These are phyloP conservation scores for Osmerus mordax DNA, from an alignment of 2,113 vertebrate species.

Conservation along the genomic window DNA sequence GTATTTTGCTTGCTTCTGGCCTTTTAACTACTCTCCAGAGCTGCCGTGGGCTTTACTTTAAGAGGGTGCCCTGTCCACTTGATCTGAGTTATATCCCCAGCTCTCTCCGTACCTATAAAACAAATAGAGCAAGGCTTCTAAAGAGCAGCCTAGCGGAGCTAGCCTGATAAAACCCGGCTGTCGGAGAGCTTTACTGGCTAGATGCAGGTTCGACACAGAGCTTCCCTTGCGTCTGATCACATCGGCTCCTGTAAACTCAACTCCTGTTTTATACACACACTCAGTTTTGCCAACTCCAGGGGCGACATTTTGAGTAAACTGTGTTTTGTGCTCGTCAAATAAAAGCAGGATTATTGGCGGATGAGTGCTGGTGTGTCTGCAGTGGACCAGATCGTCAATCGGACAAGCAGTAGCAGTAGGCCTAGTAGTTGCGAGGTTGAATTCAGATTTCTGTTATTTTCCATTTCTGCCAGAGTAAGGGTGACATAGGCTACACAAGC, in stretches of 20 bases:
- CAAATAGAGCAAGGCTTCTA: not conserved
- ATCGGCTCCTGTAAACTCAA: not conserved
- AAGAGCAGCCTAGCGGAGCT: not conserved
- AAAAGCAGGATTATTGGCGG: not conserved
- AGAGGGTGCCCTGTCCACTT: not conserved
- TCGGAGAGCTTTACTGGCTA: not conserved
- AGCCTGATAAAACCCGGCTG: not conserved
- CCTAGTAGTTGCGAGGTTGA: too few relatives aligned
- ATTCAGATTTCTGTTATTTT: too few relatives aligned
- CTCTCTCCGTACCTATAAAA: not conserved
- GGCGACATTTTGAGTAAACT: not conserved
- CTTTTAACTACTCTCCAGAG: not conserved
- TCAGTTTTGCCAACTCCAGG: not conserved
- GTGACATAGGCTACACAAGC: too few relatives aligned
- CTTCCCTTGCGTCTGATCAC: not conserved
- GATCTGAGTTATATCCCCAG: constrained; percentile 3
- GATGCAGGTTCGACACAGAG: too few relatives aligned
- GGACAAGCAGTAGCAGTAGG: too few relatives aligned
- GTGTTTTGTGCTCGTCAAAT: not conserved
- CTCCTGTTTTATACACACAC: not conserved
- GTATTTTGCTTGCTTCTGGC: not conserved
- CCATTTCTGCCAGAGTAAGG: too few relatives aligned
- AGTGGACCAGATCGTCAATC: too few relatives aligned
- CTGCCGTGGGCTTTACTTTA: not conserved
- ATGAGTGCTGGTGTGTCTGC: not conserved